Evolutionary conservation across 2,113 vertebrate species (phyloP).

Genomic region (Pagrus major): DNA sequence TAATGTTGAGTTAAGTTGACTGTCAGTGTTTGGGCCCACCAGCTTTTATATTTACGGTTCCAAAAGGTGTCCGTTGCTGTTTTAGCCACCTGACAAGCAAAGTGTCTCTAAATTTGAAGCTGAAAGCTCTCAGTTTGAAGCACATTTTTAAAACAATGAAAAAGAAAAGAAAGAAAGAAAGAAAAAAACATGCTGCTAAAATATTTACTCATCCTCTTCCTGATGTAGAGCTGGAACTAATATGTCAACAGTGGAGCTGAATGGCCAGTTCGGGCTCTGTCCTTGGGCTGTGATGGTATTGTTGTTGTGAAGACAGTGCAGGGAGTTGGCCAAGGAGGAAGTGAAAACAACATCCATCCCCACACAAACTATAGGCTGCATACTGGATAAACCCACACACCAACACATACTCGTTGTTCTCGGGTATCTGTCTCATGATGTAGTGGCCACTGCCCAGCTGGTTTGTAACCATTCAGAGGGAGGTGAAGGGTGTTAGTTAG

Average conservation of each 20-base stretch:
- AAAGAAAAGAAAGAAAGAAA: too few relatives aligned
- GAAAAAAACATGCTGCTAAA: neutral
- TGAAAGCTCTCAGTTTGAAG: neutral
- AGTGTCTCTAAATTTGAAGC: neutral
- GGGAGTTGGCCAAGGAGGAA: conserved; percentile 48
- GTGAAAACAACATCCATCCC: conserved; percentile 40
- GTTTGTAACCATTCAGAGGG: conserved; percentile 24
- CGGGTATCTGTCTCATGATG: conserved; percentile 44
- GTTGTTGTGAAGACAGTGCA: conserved; percentile 48
- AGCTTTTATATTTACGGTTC: neutral
- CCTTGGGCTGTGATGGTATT: conserved; percentile 48
- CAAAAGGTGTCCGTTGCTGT: too few relatives aligned
- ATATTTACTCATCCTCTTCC: neutral
- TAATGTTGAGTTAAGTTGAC: too few relatives aligned
- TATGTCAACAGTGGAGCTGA: conserved; percentile 35
- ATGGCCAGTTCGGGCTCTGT: conserved; percentile 26
- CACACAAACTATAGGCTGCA: conserved; percentile 14
- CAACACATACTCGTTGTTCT: conserved; percentile 17
- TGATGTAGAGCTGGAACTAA: conserved; percentile 32
- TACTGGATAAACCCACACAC: conserved; percentile 9
- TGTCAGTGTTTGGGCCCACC: neutral
- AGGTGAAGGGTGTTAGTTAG: conserved; percentile 36
- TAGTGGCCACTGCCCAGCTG: conserved; percentile 46
- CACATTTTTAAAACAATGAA: neutral
- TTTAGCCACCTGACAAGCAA: neutral